phyloP scores from a whole-genome alignment of 2,797 vertebrate genomes.

The Limosa lapponica region DNA sequence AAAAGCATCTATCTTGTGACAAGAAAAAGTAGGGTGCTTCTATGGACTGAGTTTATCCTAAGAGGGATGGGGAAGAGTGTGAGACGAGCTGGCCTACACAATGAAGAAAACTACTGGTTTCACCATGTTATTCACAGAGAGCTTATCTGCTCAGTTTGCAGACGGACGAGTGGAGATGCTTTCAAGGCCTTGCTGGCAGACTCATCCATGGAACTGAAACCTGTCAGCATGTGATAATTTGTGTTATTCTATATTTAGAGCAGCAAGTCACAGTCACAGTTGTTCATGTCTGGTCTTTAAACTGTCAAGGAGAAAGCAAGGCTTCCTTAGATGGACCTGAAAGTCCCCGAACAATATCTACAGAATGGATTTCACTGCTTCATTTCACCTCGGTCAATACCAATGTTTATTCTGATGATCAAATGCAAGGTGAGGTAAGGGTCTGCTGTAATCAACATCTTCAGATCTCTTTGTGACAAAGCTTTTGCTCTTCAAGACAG shows the following conservation, averaged over 20 bases:
- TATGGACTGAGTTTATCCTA: background rate
- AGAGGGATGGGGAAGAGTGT: background rate
- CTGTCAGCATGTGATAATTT: conserved; percentile 60
- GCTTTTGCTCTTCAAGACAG: background rate
- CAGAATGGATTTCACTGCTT: background rate
- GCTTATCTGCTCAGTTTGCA: background rate
- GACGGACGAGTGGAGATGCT: background rate
- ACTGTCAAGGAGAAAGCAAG: conserved; percentile 46
- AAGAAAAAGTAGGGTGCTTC: background rate
- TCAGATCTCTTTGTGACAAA: background rate
- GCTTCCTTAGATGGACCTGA: conserved; percentile 17
- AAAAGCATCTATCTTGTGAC: background rate
- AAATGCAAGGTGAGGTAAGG: background rate
- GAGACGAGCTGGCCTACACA: background rate
- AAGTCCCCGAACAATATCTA: background rate
- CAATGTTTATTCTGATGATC: accelerated
- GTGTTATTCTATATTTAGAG: conserved; percentile 60
- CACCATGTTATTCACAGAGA: background rate
- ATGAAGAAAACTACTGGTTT: background rate
- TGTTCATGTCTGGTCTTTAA: conserved; percentile 40
- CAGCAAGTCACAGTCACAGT: background rate
- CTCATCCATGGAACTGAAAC: conserved; percentile 46
- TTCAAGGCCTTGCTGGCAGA: conserved; percentile 37
- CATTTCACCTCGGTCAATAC: background rate
- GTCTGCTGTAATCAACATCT: background rate